Conservation (phyloP, 2,797 vertebrate species). For the Dermochelys coriacea region DNA sequence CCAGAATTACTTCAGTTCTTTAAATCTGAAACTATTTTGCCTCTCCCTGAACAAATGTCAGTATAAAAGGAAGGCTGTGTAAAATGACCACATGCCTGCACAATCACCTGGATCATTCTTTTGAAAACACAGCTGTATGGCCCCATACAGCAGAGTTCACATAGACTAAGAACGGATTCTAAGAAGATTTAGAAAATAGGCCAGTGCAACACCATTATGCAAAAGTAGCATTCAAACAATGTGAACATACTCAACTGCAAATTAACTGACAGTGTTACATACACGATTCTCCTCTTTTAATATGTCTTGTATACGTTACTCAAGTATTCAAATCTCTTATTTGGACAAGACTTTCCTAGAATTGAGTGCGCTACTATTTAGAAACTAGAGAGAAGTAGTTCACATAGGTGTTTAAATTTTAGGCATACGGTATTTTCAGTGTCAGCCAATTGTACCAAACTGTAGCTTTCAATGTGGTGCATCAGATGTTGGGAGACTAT, state of each 20-base stretch:
- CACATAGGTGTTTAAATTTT: not conserved
- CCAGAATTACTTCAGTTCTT: not conserved
- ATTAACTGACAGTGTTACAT: not conserved
- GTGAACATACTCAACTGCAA: not conserved
- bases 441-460: not conserved
- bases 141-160: constrained; percentile 18
- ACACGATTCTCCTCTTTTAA: not conserved
- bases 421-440: not conserved
- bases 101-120: not conserved
- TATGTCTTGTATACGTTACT: not conserved
- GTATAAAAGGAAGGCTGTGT: not conserved
- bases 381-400: not conserved
- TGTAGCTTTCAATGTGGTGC: not conserved
- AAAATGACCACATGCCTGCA: not conserved
- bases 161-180: not conserved
- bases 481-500: not conserved
- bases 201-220: not conserved
- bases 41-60: not conserved
- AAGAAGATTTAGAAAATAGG: not conserved
- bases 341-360: not conserved
- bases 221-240: not conserved
- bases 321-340: not conserved
- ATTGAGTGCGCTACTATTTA: not conserved
- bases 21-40: not conserved
- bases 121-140: constrained; percentile 17